These are phyloP conservation scores for Tokudaia tokunoshimensis DNA, from an alignment of 2,797 vertebrate species.

Conservation along the genomic window DNA sequence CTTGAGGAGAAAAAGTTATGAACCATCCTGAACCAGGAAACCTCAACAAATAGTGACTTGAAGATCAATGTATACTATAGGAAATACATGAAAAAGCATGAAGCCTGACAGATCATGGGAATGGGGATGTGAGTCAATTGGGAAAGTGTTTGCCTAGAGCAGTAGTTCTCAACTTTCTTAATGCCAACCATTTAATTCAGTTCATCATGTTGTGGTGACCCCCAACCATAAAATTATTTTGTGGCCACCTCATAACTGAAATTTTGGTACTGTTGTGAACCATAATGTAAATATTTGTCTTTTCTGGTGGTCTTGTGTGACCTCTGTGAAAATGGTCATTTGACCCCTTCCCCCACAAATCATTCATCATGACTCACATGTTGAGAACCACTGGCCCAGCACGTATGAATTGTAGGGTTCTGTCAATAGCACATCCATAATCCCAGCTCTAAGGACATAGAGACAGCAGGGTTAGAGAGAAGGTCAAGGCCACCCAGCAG, in stretches of 20 bases:
- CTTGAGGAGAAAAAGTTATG: slow-evolving; percentile 16
- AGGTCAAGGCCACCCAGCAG: neutral
- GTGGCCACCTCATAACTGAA: neutral
- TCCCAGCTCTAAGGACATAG: neutral
- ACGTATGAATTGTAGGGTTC: neutral
- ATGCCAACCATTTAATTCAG: neutral
- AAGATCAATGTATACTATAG: neutral
- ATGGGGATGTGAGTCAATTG: neutral
- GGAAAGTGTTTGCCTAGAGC: neutral
- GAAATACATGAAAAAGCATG: neutral
- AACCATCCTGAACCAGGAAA: neutral
- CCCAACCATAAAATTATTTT: neutral
- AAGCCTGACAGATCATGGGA: neutral
- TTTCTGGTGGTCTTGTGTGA: neutral
- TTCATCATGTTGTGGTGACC: neutral
- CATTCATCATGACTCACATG: neutral
- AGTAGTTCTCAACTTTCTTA: neutral
- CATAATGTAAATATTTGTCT: neutral
- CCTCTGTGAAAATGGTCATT: neutral
- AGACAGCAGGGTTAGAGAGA: neutral
- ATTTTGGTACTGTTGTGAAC: neutral
- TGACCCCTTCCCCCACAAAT: neutral
- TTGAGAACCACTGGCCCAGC: neutral
- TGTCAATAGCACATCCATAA: neutral
- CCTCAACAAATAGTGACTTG: neutral